Evolutionary conservation across 2,888 invertebrate species (phyloP).

Genomic region (Pandemis heparana): DNA sequence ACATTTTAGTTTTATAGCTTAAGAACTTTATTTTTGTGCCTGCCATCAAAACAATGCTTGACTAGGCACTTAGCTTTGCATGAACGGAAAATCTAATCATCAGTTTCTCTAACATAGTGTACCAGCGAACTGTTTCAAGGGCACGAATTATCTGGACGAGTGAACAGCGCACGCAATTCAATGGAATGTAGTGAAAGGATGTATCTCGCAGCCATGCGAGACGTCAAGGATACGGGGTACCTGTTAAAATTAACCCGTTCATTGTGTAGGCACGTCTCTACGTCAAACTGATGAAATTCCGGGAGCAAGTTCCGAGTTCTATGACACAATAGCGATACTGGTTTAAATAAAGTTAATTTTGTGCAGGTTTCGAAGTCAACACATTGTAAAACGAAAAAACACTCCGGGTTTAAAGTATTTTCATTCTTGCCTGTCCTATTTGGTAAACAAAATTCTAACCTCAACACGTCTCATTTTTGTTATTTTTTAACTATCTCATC

Average conservation of each 20-base stretch:
- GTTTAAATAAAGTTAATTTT: neutral
- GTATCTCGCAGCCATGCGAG: slow-evolving; percentile 23
- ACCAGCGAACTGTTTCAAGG: slow-evolving; percentile 1
- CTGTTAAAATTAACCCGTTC: slow-evolving; percentile 39
- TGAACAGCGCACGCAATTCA: slow-evolving; percentile 19
- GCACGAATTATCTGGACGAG: slow-evolving; percentile 9
- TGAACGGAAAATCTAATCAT: neutral
- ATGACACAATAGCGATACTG: neutral
- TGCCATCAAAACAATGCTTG: no score
- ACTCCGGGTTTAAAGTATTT: no score
- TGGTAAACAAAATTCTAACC: no score
- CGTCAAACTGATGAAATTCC: slow-evolving; percentile 39
- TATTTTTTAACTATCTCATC: no score
- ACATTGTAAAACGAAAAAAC: no score
- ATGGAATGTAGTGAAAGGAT: slow-evolving; percentile 33
- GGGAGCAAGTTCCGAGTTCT: neutral
- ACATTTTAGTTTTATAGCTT: no score
- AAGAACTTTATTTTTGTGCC: no score
- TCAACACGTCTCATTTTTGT: no score
- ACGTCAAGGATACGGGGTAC: slow-evolving; percentile 31
- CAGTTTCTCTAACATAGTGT: neutral
- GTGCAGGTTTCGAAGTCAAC: neutral
- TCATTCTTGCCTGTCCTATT: no score
- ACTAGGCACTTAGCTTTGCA: no score
- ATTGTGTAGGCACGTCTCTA: slow-evolving; percentile 37